Percentiles rank a stretch among this genome's conserved stretches.
phyloP scores from a whole-genome alignment of 2,888 invertebrate species.

The Aspidiotus destructor region DNA sequence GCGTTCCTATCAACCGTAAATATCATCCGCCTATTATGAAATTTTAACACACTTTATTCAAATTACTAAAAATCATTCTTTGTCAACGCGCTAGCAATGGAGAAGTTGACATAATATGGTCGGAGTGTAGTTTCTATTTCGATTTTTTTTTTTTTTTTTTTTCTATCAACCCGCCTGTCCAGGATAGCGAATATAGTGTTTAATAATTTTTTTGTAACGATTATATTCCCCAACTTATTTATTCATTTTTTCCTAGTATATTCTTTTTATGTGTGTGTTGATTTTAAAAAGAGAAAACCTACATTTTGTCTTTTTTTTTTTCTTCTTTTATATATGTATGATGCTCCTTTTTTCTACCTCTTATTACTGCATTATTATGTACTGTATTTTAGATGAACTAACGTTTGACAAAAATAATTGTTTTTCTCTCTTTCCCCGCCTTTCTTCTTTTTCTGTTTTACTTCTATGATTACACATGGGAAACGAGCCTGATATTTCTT shows the following conservation, averaged over 20 bases:
- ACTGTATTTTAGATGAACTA: constrained; percentile 18
- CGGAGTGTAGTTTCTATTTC: neutral
- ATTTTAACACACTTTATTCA: neutral
- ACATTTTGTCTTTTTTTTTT: neutral
- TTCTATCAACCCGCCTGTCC: neutral
- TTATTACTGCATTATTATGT: constrained; percentile 13
- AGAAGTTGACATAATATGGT: too few species aligned
- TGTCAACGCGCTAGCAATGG: neutral
- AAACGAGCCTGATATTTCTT: constrained; percentile 15
- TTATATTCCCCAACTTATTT: neutral
- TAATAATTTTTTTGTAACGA: neutral
- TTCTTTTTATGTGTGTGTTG: neutral
- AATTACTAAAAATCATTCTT: neutral
- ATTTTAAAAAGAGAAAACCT: neutral
- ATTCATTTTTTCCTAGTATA: neutral
- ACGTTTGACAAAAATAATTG: constrained; percentile 15
- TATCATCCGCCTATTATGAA: neutral
- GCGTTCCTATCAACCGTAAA: neutral
- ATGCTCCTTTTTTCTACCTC: constrained; percentile 25
- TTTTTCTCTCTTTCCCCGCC: constrained; percentile 7
- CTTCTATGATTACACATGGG: neutral
- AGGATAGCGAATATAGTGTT: neutral
- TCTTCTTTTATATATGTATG: neutral
- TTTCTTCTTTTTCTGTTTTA: constrained; percentile 5
- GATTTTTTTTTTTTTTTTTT: neutral